phyloP scores from a whole-genome alignment of 2,888 invertebrate genomes.

The Lapara coniferarum region DNA sequence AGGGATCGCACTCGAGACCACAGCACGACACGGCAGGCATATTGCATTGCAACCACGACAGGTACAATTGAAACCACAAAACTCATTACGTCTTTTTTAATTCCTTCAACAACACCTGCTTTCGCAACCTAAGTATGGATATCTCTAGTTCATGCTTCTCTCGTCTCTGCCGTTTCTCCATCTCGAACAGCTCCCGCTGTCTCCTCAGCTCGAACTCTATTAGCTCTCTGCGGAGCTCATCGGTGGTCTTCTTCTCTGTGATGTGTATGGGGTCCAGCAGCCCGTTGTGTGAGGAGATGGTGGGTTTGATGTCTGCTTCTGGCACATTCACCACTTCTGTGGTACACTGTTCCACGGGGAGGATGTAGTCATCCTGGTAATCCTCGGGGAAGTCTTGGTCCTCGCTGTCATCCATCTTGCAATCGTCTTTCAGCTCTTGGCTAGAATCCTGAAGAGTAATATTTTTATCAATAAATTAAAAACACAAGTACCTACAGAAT shows the following conservation, averaged over 20 bases:
- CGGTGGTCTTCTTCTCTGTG: constrained; percentile 34
- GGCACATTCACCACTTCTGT: constrained; percentile 5
- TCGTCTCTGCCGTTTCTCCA: constrained; percentile 40
- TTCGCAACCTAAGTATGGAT: constrained; percentile 40
- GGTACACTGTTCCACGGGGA: constrained; percentile 1
- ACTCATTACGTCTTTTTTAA: constrained; percentile 36
- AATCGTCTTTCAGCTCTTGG: constrained; percentile 20
- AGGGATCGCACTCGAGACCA: too few species aligned
- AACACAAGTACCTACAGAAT: neutral
- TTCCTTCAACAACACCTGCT: constrained; percentile 40
- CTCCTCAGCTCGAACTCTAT: constrained; percentile 43
- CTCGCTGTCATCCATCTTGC: constrained; percentile 24
- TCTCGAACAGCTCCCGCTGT: constrained; percentile 43
- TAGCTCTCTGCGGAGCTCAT: constrained; percentile 40
- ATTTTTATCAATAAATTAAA: neutral
- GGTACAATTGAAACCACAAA: constrained; percentile 16
- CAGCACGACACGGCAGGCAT: too few species aligned
- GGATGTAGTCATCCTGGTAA: neutral
- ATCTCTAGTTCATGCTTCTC: constrained; percentile 45
- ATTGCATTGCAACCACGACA: neutral
- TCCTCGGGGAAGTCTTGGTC: constrained; percentile 26
- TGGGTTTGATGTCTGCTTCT: constrained; percentile 20
- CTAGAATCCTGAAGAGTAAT: neutral
- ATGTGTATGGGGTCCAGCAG: constrained; percentile 24
- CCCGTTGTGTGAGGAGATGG: constrained; percentile 6